A percentile compares a stretch with the other conserved stretches of the same genome.
These are phyloP conservation scores for Scylla paramamosain DNA, from an alignment of 1,140 invertebrate genomes.

Conservation along the genomic window DNA sequence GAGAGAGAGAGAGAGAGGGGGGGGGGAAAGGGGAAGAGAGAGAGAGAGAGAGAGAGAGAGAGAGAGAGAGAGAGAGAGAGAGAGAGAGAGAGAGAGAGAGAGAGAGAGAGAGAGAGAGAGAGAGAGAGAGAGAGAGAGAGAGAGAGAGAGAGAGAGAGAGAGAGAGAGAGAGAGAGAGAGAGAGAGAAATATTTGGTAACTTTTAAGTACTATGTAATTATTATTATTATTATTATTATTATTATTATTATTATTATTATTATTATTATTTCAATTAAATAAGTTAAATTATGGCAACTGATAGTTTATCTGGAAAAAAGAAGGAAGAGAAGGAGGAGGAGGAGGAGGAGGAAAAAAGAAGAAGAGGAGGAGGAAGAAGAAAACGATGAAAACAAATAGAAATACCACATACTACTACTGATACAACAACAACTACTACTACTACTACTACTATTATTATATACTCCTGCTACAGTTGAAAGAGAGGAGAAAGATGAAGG, in stretches of 20 bases:
- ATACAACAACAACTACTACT: no score
- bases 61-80: no score
- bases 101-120: slow-evolving; percentile 28
- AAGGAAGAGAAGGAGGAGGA: no score
- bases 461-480: not conserved
- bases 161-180: slow-evolving; percentile 1
- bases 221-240: not conserved
- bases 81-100: not conserved
- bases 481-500: no score
- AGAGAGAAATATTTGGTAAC: not conserved
- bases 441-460: not conserved
- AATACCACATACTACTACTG: not conserved
- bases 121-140: slow-evolving; percentile 1
- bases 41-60: not conserved
- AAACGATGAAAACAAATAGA: not conserved
- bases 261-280: not conserved
- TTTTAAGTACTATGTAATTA: no score
- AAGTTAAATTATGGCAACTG: not conserved
- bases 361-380: no score
- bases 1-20: slow-evolving; percentile 25
- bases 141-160: slow-evolving; percentile 48
- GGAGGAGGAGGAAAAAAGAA: not conserved
- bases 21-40: not conserved
- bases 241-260: not conserved
- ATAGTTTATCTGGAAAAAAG: no score